Percentiles rank a stretch among this genome's conserved stretches.
phyloP scores from a whole-genome alignment of 2,888 invertebrate species.

The Zelleria hepariella region DNA sequence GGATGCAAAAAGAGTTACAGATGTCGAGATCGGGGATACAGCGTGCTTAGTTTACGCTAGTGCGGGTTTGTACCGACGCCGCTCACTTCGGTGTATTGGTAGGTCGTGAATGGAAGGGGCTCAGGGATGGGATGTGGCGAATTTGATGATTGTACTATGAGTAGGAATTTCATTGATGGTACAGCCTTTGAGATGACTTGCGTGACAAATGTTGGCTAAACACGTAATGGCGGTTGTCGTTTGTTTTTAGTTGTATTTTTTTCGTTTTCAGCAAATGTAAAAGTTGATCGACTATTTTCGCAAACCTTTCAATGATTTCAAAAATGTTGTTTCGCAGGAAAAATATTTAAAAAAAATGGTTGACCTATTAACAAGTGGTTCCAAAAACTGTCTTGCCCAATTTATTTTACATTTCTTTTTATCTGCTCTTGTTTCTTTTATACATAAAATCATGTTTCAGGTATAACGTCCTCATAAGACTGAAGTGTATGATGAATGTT shows the following conservation, averaged over 20 bases:
- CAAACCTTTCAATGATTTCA: too few relatives aligned
- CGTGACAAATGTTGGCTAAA: not conserved
- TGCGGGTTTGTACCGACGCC: conserved; percentile 7
- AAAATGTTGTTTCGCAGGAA: too few relatives aligned
- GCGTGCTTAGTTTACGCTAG: conserved; percentile 14
- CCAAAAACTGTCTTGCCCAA: too few relatives aligned
- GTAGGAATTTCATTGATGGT: not conserved
- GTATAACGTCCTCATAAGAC: not conserved
- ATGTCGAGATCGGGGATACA: conserved; percentile 38
- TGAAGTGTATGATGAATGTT: not conserved
- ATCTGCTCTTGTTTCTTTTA: not conserved
- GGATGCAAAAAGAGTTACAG: conserved; percentile 38
- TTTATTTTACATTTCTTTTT: not conserved
- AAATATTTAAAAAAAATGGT: too few relatives aligned
- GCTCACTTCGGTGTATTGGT: conserved; percentile 22
- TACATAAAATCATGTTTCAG: not conserved
- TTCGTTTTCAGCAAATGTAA: not conserved
- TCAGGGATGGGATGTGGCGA: not conserved
- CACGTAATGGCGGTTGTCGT: not conserved
- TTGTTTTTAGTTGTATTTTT: not conserved
- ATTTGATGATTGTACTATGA: not conserved
- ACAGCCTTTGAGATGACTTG: not conserved
- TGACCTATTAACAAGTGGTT: too few relatives aligned
- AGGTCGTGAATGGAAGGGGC: conserved; percentile 19
- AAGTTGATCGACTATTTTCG: too few relatives aligned